phyloP scores from a whole-genome alignment of 2,113 vertebrate species.

The Pyxicephalus adspersus region DNA sequence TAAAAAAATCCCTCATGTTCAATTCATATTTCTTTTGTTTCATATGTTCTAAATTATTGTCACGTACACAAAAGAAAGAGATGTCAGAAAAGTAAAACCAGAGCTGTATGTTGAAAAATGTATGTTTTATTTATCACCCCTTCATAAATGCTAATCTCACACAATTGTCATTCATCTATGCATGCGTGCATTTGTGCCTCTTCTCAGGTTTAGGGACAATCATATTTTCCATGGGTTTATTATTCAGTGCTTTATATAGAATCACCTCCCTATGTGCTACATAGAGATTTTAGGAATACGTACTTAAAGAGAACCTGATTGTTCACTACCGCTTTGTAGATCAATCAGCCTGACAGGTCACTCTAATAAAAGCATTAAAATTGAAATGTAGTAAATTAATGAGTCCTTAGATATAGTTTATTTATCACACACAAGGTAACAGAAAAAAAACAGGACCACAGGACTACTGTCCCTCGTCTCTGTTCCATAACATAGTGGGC shows the following conservation, averaged over 20 bases:
- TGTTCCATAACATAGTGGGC: too few relatives aligned
- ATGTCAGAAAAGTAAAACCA: constrained; percentile 40
- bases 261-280: neutral
- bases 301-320: neutral
- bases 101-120: neutral
- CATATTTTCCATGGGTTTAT: neutral
- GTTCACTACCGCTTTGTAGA: too few relatives aligned
- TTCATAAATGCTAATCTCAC: constrained; percentile 21
- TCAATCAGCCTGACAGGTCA: too few relatives aligned
- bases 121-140: constrained; percentile 38
- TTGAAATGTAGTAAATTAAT: too few relatives aligned
- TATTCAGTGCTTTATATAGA: neutral
- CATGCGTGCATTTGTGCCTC: constrained; percentile 4
- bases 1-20: constrained; percentile 24
- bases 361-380: too few relatives aligned
- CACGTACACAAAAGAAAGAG: constrained; percentile 9
- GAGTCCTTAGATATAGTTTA: too few relatives aligned
- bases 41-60: constrained; percentile 39
- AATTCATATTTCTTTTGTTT: constrained; percentile 23
- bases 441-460: too few relatives aligned
- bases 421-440: too few relatives aligned
- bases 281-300: neutral
- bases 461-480: too few relatives aligned
- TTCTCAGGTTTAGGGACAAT: constrained; percentile 5
- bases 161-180: constrained; percentile 37